Evolutionary conservation across 2,888 invertebrate genomes (phyloP), one percentile per base, ranked within the genome.

Genomic region (Pyralis farinalis): DNA sequence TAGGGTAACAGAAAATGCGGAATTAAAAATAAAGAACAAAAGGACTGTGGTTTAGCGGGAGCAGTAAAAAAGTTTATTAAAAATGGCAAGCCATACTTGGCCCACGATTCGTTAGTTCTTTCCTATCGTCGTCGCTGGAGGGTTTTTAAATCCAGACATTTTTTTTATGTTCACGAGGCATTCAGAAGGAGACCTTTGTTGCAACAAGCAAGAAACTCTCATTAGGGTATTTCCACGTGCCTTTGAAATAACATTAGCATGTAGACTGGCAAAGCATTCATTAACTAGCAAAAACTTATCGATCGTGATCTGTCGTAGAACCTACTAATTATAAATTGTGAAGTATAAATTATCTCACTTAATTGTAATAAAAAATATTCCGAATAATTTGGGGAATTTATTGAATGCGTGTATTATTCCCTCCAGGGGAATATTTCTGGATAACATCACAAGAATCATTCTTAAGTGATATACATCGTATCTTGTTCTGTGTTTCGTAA

Each of bases 121-220:
- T 60, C 56, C 58, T 61, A 66, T 68, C 64, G 67, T 65, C 62
- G 58, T 60, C 47, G 62, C 62, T 63, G 53, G 51, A 58, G 56
- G 58, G 55, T 41, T 55, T 71, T 68, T 56, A 70, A 74, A 76
- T 67, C 60, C 71, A 67, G 65, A 71, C 69, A 66, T 25, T 80
- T 69, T 80, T 69, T 73, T 80, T 74, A 64, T 70, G 63, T 71
- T 73, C 61, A 67, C 69, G 73, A 63, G 70, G 75, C 74, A 78
- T 85, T 82, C 81, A 84, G 62, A 64, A 71, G 63, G 60, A 71
- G 51, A 61, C 66, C 66, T 85, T 86, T 86, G 80, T 84, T 78
- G 63, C 43, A 50, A 49, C 51, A 60, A 69, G 71, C 64, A 79
- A 77, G 69, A 65, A 72, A 69, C 74, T 78, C 78, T 83, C 82